phyloP scores from a whole-genome alignment of 2,888 invertebrate species.

The Endomychus coccineus region DNA sequence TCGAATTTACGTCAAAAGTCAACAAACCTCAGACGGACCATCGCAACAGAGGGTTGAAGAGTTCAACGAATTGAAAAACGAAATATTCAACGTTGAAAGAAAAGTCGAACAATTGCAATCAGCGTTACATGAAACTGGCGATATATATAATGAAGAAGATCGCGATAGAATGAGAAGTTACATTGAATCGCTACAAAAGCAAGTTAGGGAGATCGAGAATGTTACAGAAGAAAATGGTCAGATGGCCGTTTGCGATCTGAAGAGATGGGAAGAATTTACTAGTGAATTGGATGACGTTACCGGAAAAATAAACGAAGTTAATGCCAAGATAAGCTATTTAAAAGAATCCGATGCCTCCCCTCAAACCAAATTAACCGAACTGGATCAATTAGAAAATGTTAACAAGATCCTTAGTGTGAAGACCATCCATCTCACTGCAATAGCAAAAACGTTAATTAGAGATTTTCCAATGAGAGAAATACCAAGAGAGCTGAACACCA shows the following conservation, averaged over 20 bases:
- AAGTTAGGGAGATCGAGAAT: constrained; percentile 62
- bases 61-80: constrained; percentile 57
- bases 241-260: constrained; percentile 53
- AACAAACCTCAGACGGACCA: constrained; percentile 51
- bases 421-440: constrained; percentile 54
- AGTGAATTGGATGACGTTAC: constrained; percentile 54
- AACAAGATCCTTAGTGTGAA: constrained; percentile 58
- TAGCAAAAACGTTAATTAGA: constrained; percentile 56
- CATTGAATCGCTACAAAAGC: constrained; percentile 54
- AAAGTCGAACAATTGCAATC: constrained; percentile 58
- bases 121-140: constrained; percentile 47
- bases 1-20: constrained; percentile 57
- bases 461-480: constrained; percentile 64
- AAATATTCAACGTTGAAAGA: constrained; percentile 58
- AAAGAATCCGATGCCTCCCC: constrained; percentile 58
- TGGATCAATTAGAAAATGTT: constrained; percentile 62
- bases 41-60: constrained; percentile 54
- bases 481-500: constrained; percentile 57
- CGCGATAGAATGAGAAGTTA: constrained; percentile 49
- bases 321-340: constrained; percentile 49
- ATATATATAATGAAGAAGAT: constrained; percentile 45
- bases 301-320: constrained; percentile 46
- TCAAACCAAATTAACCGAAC: constrained; percentile 57
- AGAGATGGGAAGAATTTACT: constrained; percentile 65
- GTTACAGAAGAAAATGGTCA: constrained; percentile 55